Conservation (phyloP, 2,113 vertebrate genomes). For the Crotalus viridis region DNA sequence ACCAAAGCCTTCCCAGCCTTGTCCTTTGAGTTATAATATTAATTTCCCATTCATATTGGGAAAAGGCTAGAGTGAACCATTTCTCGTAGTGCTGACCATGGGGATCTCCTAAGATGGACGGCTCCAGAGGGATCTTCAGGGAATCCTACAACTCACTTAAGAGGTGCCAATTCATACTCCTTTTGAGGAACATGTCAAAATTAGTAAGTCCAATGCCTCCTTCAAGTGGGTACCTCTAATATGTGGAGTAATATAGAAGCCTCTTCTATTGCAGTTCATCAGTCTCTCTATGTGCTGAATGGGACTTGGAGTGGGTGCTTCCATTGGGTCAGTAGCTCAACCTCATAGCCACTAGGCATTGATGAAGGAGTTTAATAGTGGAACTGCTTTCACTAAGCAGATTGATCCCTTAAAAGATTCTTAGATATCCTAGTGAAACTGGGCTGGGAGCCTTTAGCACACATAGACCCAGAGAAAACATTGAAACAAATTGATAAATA, state of each 20-base stretch:
- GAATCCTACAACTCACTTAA: background rate
- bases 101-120: background rate
- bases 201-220: background rate
- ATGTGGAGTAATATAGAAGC: background rate
- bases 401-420: background rate
- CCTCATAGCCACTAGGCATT: background rate
- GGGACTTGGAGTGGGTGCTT: background rate
- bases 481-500: no score
- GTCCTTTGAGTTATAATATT: background rate
- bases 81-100: background rate
- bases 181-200: background rate
- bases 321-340: background rate
- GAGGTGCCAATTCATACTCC: background rate
- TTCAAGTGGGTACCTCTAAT: background rate
- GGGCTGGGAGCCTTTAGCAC: background rate
- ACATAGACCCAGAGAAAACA: background rate
- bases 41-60: background rate
- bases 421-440: background rate
- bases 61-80: background rate
- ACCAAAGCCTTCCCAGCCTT: background rate
- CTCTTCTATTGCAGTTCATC: background rate
- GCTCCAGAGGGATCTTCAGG: background rate
- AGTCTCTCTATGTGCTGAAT: background rate
- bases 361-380: background rate
- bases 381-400: background rate